Evolutionary conservation across 1,140 invertebrate species (phyloP).

Genomic region (Drosophila baimaii): DNA sequence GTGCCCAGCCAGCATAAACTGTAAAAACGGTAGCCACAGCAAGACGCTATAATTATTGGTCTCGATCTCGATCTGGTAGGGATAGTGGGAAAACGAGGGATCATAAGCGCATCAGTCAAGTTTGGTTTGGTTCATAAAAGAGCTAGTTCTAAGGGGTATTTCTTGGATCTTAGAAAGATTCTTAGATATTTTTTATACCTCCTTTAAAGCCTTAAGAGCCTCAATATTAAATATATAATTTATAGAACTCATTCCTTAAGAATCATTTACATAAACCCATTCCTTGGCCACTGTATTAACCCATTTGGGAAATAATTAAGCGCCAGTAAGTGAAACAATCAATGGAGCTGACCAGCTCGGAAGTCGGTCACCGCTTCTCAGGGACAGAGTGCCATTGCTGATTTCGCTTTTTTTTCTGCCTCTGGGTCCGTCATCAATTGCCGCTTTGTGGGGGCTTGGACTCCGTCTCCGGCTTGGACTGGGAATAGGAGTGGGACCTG

Average conservation of each 20-base stretch:
- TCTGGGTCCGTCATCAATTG: constrained; percentile 47
- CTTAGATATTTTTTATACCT: neutral
- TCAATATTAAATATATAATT: no score
- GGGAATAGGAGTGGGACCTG: neutral
- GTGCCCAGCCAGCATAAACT: constrained; percentile 66
- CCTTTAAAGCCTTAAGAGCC: no score
- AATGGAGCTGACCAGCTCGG: constrained; percentile 14
- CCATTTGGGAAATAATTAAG: constrained; percentile 10
- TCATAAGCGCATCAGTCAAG: neutral
- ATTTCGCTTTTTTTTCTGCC: constrained; percentile 52
- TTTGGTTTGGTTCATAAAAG: neutral
- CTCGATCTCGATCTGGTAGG: constrained; percentile 7
- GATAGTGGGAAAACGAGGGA: constrained; percentile 26
- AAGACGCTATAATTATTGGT: constrained; percentile 62
- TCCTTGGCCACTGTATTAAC: neutral
- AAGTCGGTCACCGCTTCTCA: constrained; percentile 40
- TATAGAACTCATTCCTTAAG: no score
- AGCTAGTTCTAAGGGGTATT: constrained; percentile 1
- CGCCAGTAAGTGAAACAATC: constrained; percentile 2
- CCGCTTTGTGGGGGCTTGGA: constrained; percentile 38
- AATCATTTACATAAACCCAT: no score
- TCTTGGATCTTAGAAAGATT: neutral
- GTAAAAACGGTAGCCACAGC: constrained; percentile 72
- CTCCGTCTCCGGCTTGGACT: neutral
- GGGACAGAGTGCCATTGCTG: constrained; percentile 42